phyloP scores from a whole-genome alignment of 2,888 invertebrate genomes.

The Drosophila falleni region DNA sequence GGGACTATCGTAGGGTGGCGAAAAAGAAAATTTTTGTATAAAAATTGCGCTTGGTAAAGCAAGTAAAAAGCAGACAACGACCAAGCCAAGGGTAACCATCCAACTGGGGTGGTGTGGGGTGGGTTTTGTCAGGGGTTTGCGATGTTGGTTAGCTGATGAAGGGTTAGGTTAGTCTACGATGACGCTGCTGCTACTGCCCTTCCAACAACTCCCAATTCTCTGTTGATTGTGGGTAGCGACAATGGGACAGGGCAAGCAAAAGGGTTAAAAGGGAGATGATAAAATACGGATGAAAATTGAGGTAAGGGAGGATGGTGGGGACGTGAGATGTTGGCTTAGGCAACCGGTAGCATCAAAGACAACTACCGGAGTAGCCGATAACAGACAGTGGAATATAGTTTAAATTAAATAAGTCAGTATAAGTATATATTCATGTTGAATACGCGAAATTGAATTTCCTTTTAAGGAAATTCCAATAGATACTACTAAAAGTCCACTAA shows the following conservation, averaged over 20 bases:
- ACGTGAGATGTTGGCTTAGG: conserved; percentile 27
- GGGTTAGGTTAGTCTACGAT: conserved; percentile 56
- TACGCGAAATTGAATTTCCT: too few species aligned
- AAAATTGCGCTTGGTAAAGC: conserved; percentile 78
- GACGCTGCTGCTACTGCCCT: conserved; percentile 14
- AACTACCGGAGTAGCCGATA: conserved; percentile 26
- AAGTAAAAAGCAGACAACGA: conserved; percentile 65
- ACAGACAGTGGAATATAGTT: conserved; percentile 36
- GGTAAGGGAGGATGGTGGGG: conserved; percentile 16
- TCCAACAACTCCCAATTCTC: conserved; percentile 58
- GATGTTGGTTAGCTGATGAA: conserved; percentile 50
- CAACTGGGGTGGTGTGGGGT: conserved; percentile 18
- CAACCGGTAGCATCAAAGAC: conserved; percentile 51
- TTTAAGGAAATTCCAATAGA: too few species aligned
- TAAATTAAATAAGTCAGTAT: background rate
- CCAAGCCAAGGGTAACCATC: conserved; percentile 61
- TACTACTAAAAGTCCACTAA: too few species aligned
- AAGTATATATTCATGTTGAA: too few species aligned
- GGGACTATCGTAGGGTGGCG: conserved; percentile 26
- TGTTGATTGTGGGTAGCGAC: conserved; percentile 50
- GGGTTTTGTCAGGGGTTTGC: background rate
- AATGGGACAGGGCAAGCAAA: conserved; percentile 47
- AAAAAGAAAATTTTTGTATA: conserved; percentile 79
- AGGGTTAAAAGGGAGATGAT: conserved; percentile 22
- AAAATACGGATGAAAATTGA: conserved; percentile 21